These are phyloP conservation scores for Murina feae DNA, from an alignment of 2,113 vertebrate species.

Conservation along the genomic window DNA sequence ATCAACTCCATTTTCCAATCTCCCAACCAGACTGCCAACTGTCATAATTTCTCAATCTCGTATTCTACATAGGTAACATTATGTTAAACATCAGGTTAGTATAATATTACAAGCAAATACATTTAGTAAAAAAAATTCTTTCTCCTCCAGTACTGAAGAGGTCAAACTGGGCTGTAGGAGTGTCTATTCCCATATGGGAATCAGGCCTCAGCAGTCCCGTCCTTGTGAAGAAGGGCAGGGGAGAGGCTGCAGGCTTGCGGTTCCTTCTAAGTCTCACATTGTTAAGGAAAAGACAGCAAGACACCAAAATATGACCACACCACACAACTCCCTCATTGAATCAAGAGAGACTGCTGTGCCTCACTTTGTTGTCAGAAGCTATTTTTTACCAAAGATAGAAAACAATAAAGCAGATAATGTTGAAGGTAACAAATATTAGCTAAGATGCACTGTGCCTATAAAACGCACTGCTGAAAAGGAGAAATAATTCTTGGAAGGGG, in stretches of 20 bases:
- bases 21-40: not conserved
- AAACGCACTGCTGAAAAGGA: not conserved
- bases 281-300: not conserved
- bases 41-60: not conserved
- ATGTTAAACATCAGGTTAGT: not conserved
- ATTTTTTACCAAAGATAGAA: not conserved
- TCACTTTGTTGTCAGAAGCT: not conserved
- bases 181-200: not conserved
- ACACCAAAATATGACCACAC: not conserved
- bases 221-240: rapidly evolving
- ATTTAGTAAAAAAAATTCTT: not conserved
- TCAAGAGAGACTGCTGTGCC: not conserved
- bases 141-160: not conserved
- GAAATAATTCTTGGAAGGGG: not conserved
- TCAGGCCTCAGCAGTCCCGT: rapidly evolving
- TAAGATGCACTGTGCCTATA: not conserved
- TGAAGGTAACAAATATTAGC: not conserved
- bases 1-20: not conserved
- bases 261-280: not conserved
- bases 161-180: not conserved
- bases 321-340: rapidly evolving
- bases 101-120: not conserved
- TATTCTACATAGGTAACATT: no score
- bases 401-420: not conserved
- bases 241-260: rapidly evolving